Evolutionary conservation across 2,888 invertebrate genomes (phyloP), one percentile per base, ranked within the genome.

Genomic region (Dusona sp.): DNA sequence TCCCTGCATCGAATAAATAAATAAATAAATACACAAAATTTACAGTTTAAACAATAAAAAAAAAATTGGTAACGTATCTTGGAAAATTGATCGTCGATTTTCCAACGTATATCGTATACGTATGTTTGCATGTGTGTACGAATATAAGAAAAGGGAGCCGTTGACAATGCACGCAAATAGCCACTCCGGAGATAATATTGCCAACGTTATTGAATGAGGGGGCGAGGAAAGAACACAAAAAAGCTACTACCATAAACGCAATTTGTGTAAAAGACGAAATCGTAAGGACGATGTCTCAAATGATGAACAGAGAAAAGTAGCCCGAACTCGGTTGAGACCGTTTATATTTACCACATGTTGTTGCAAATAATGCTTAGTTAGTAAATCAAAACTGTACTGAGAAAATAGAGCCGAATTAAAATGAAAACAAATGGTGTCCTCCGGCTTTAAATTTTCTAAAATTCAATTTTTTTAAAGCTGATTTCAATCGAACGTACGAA

Each of bases 151-250:
- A 67, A 42, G 54, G 68, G 72, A 77, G 78, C 79, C 61, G 78
- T 82, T 64, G 74, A 87, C 90, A 87, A 88, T 89, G 84, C 88
- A 75, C 68, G 86, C 87, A 90, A 90, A 90, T 90, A 90, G 88
- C 86, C 87, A 79, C 45, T 38, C 57, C 83, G 65, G 61, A 54
- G 65, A 65, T 65, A 65, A 77, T 48, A 65, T 65, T 48, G 45
- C 7, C 22, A 45, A 48, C 70, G 70, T 70, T 48, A 25, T 48
- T 45, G 25, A 70, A 29, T 48, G 45, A 16, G 45, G 68, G 25
- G 16, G 45, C 11, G 70, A 48, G 70, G 13, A 45, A 67, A 22
- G 67, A 67, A 38, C 67, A 42, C 38, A n/a, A 33, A 9, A 67
- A 22, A 67, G 38, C 2, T 9, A 42, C 2, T 11, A 19, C n/a